Evolutionary conservation across 2,888 invertebrate species (phyloP).

Genomic region (Aspidiotus destructor): DNA sequence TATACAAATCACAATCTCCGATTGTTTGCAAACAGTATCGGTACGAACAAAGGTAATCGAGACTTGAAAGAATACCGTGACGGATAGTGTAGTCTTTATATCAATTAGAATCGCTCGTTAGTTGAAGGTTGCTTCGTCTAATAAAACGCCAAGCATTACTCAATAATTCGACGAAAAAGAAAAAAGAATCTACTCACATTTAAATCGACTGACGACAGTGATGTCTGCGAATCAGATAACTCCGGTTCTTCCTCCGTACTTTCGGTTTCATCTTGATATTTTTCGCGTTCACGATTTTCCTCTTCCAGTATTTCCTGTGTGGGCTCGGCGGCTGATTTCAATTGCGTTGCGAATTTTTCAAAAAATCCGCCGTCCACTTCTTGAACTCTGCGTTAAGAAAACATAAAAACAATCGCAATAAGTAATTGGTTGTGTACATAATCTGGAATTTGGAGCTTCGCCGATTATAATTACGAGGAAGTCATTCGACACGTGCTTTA

Average conservation of each 20-base stretch:
- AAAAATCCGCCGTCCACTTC: conserved; percentile 75
- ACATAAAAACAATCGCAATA: conserved; percentile 28
- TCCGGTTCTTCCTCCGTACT: conserved; percentile 34
- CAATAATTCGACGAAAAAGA: no score
- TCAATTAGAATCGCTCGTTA: no score
- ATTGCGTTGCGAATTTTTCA: conserved; percentile 66
- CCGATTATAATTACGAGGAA: no score
- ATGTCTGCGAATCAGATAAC: conserved; percentile 34
- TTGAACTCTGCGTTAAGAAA: conserved; percentile 55
- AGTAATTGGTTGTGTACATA: neutral
- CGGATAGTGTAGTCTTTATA: no score
- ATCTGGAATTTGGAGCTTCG: no score
- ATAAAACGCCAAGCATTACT: no score
- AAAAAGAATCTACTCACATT: conserved; percentile 25
- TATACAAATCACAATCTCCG: no score
- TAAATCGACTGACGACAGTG: conserved; percentile 9
- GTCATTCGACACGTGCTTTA: no score
- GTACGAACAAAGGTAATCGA: no score
- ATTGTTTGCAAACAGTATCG: no score
- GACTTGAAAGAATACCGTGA: no score
- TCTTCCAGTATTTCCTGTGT: conserved; percentile 41
- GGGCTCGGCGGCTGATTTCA: conserved; percentile 42
- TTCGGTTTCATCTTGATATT: conserved; percentile 39
- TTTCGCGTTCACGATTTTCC: conserved; percentile 33
- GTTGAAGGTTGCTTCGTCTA: no score